These are phyloP conservation scores for Ciona savignyi DNA, from an alignment of 23 tunicate species.

Conservation along the genomic window DNA sequence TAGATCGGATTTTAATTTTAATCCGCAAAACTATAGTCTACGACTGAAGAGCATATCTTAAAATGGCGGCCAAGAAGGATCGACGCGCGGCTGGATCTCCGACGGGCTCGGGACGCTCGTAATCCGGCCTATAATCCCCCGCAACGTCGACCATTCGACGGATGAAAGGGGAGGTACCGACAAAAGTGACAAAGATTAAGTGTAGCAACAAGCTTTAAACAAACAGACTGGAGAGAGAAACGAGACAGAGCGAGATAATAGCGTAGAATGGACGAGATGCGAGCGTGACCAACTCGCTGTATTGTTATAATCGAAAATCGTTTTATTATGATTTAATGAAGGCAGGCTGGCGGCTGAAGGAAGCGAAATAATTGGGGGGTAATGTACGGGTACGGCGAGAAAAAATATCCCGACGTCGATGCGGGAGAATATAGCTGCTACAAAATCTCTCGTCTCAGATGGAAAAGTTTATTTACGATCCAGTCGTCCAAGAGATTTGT, in stretches of 20 bases:
- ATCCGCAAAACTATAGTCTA: not conserved
- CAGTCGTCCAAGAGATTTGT: too few species aligned
- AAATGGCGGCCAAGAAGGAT: not conserved
- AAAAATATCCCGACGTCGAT: not conserved
- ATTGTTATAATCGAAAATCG: constrained; percentile 33
- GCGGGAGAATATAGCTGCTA: not conserved
- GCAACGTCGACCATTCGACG: not conserved
- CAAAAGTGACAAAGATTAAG: constrained; percentile 12
- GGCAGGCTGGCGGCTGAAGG: constrained; percentile 22
- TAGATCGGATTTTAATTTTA: not conserved
- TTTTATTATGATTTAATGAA: constrained; percentile 29
- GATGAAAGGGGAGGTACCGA: constrained; percentile 18
- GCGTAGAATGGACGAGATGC: constrained; percentile 2
- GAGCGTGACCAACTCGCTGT: constrained; percentile 11
- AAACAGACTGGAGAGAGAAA: constrained; percentile 9
- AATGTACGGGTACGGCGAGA: not conserved
- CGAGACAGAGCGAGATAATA: not conserved
- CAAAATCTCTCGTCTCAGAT: not conserved
- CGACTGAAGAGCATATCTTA: not conserved
- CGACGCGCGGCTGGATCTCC: not conserved
- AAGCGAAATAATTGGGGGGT: constrained; percentile 16
- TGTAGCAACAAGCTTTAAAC: constrained; percentile 30
- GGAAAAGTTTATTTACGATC: too few species aligned
- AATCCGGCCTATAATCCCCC: not conserved
- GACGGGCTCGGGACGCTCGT: constrained; percentile 1